Base-by-base conservation (phyloP, 2,797 vertebrate species). In the Salmo trutta region DNA sequence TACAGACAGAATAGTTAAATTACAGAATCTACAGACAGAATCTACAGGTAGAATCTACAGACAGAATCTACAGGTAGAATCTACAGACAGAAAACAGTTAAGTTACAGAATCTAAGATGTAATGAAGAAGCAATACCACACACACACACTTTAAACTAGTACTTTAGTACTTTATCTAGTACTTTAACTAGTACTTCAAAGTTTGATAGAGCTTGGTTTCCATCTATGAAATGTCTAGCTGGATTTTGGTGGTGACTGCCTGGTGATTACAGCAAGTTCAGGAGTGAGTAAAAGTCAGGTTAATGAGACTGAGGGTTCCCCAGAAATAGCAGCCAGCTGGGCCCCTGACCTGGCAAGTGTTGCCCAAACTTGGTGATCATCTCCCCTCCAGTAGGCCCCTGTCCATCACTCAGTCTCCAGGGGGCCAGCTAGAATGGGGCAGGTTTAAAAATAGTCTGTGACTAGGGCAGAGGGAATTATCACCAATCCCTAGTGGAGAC, bases 391-490 rank as follows among this genome's bases (percentile, higher is more conserved):
- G 51, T 56, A 62, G 7, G 24, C 17, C 24, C 16, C 68, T 56
- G 16, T 29, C 12, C 27, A 17, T 52, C 47, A 19, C 29, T 75
- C 19, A 24, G 16, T 47, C 41, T 21, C 56, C 27, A 21, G 27
- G 71, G 47, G 12, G 29, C 47, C 52, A 47, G 73, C 66, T 69
- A 65, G 19, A 12, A 29, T n/a, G n/a, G 52, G 31, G 51, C 36
- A 51, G 10, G 52, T 51, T 85, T 64, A 81, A 76, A 81, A 81
- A 83, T 85, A 85, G 84, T 8, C 71, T 31, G 51, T 19, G 71
- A 19, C 15, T 5, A 27, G 12, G 41, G 41, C 19, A 17, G 52
- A 27, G 52, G 52, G 29, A 29, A 31, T 33, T 33, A 56, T 56
- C 62, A 59, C 77, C 65, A 27, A 59, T 52, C 33, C 68, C 14